phyloP scores from a whole-genome alignment of 2,797 vertebrate species.

The Scyliorhinus canicula region DNA sequence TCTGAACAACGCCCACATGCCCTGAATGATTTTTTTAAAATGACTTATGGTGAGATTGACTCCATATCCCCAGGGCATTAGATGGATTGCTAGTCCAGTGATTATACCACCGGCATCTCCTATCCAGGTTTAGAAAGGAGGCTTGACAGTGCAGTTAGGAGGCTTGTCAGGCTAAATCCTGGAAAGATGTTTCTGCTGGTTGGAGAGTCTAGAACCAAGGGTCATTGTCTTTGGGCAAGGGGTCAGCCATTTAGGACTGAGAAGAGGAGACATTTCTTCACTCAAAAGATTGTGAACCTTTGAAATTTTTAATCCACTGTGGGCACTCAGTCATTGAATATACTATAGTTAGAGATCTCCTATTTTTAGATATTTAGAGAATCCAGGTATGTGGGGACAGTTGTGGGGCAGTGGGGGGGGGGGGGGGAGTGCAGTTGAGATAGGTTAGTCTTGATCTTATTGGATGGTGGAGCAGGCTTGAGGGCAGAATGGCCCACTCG shows the following conservation, averaged over 20 bases:
- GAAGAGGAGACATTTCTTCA: neutral
- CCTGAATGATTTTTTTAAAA: no score
- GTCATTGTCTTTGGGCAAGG: no score
- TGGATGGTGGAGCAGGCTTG: neutral
- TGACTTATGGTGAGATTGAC: neutral
- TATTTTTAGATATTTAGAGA: no score
- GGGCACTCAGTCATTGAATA: no score
- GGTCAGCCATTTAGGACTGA: neutral
- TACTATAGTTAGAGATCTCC: no score
- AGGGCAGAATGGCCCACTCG: neutral
- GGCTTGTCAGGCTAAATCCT: neutral
- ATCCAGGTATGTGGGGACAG: no score
- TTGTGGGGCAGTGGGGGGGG: no score
- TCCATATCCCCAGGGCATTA: neutral
- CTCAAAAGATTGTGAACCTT: neutral
- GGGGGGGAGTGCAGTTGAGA: neutral
- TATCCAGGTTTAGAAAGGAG: neutral
- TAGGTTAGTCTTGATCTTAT: neutral
- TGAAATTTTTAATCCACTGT: neutral
- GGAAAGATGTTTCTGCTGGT: neutral
- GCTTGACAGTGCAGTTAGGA: neutral
- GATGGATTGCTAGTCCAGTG: neutral
- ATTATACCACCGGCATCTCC: neutral
- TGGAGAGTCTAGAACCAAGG: no score
- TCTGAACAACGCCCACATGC: no score